Evolutionary conservation across 1,140 invertebrate species (phyloP).

Genomic region (Pentalonia nigronervosa): DNA sequence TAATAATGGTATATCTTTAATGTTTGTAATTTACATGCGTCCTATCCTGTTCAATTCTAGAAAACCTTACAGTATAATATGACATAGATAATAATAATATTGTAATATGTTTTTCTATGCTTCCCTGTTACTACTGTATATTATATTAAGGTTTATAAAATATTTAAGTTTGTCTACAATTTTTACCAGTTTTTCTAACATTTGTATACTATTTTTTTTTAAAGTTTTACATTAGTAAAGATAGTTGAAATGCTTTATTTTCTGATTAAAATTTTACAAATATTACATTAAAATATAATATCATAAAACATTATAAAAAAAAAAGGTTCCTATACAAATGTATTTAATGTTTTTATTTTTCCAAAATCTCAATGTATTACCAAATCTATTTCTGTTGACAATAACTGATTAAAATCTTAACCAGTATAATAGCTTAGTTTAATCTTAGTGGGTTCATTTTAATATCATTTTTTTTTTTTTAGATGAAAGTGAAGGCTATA

Average conservation of each 20-base stretch:
- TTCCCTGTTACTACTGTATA: not conserved
- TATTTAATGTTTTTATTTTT: not conserved
- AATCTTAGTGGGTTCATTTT: not conserved
- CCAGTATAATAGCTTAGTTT: not conserved
- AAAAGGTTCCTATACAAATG: slow-evolving; percentile 2
- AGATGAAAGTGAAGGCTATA: not conserved
- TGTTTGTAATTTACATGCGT: not conserved
- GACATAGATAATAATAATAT: not conserved
- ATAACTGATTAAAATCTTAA: not conserved
- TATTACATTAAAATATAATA: slow-evolving; percentile 3
- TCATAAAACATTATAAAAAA: not conserved
- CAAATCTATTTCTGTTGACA: not conserved
- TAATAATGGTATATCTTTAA: slow-evolving; percentile 17
- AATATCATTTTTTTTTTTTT: not conserved
- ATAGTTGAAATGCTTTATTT: not conserved
- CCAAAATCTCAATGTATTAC: not conserved
- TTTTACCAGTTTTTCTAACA: not conserved
- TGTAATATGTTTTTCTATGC: not conserved
- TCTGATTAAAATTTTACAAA: not conserved
- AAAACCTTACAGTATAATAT: not conserved
- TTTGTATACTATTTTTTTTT: slow-evolving; percentile 21
- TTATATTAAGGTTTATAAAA: slow-evolving; percentile 25
- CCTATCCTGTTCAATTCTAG: not conserved
- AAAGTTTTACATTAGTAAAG: not conserved
- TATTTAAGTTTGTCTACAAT: slow-evolving; percentile 27